A percentile compares a stretch with the other conserved stretches of the same genome.
phyloP scores from a whole-genome alignment of 2,797 vertebrate genomes.

The Cygnus olor region DNA sequence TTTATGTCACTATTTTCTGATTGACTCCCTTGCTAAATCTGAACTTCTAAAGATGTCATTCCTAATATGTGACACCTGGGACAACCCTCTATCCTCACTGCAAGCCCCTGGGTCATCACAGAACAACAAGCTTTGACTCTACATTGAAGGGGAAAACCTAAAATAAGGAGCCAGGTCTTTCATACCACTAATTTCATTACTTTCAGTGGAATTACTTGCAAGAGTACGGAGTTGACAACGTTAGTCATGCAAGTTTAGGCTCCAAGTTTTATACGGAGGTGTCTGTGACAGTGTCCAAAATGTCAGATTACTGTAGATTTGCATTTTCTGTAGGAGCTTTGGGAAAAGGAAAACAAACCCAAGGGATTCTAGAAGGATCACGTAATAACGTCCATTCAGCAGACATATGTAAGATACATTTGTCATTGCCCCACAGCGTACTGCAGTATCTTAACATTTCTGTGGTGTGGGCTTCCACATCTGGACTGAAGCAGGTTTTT shows the following conservation, averaged over 20 bases:
- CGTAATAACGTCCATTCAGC: conserved; percentile 17
- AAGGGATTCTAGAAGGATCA: background rate
- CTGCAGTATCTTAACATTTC: conserved; percentile 52
- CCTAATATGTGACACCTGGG: background rate
- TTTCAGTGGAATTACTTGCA: background rate
- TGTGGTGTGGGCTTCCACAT: conserved; percentile 52
- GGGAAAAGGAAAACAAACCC: conserved; percentile 20
- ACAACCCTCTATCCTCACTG: background rate
- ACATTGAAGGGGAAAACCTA: background rate
- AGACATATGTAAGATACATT: conserved; percentile 61
- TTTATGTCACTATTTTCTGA: background rate
- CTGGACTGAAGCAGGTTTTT: conserved; percentile 64
- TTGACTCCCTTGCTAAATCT: background rate
- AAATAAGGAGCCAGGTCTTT: background rate
- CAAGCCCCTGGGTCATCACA: background rate
- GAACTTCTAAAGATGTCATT: background rate
- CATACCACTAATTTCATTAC: background rate
- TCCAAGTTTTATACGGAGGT: conserved; percentile 24
- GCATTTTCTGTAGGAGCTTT: conserved; percentile 15
- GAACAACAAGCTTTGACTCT: background rate
- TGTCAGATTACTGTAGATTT: background rate
- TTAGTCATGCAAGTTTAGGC: background rate
- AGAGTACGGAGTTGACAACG: background rate
- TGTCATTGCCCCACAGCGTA: conserved; percentile 67
- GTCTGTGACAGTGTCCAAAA: conserved; percentile 17